Evolutionary conservation across 1,140 invertebrate genomes (phyloP).

Genomic region (Tetranychus urticae): DNA sequence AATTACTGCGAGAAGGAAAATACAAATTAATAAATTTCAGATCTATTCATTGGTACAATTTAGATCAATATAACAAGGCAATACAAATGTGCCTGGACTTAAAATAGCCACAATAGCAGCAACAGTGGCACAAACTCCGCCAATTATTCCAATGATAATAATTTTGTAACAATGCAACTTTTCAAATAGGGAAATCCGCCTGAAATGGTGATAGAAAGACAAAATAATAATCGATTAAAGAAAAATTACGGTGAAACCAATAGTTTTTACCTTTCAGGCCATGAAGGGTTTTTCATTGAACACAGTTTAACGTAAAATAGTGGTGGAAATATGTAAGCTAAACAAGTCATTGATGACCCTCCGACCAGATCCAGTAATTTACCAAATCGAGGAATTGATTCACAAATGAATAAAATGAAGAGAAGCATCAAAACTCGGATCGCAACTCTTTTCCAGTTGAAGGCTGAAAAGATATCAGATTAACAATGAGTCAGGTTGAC

Average conservation of each 20-base stretch:
- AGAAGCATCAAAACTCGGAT: slow-evolving; percentile 43
- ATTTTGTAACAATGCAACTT: background rate
- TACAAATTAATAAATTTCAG: too few relatives aligned
- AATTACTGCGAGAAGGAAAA: too few relatives aligned
- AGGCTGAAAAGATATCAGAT: slow-evolving; percentile 29
- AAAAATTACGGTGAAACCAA: background rate
- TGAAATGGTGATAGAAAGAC: background rate
- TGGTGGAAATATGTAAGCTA: slow-evolving; percentile 58
- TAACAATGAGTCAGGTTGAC: too few relatives aligned
- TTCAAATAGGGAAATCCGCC: background rate
- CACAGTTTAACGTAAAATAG: slow-evolving; percentile 44
- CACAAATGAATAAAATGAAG: slow-evolving; percentile 45
- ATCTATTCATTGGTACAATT: background rate
- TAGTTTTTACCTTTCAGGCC: slow-evolving; percentile 13
- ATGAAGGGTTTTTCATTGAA: slow-evolving; percentile 8
- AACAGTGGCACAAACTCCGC: background rate
- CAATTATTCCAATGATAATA: background rate
- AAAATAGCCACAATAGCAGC: background rate
- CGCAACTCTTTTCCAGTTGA: slow-evolving; percentile 44
- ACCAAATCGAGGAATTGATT: slow-evolving; percentile 60
- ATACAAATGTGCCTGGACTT: background rate
- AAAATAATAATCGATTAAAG: background rate
- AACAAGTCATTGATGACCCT: slow-evolving; percentile 55
- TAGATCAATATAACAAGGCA: background rate
- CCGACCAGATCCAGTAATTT: slow-evolving; percentile 68